A percentile compares a stretch with the other conserved stretches of the same genome.
Conservation (phyloP, 2,797 vertebrate genomes). For the Mormyrops attenuatus region DNA sequence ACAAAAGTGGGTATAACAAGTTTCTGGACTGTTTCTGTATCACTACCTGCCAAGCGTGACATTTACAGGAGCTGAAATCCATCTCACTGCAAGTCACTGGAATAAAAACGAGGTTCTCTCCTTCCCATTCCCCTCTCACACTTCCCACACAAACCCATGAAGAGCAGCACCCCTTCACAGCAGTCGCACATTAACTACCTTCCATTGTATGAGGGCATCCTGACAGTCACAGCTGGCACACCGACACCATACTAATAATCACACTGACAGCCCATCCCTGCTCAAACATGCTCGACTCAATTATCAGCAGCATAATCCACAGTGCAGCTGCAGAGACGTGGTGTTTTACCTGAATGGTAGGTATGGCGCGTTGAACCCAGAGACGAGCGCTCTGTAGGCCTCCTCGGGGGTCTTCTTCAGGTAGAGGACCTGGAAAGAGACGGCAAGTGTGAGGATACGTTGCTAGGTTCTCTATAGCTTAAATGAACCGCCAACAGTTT, state of each 20-base stretch:
- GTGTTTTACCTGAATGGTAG: conserved; percentile 85
- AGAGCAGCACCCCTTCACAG: background rate
- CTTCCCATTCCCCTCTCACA: background rate
- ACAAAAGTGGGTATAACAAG: background rate
- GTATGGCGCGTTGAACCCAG: conserved; percentile 83
- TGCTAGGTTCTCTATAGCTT: background rate
- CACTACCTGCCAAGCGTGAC: background rate
- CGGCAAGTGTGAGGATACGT: background rate
- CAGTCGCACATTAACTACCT: background rate
- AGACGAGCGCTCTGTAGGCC: conserved; percentile 77
- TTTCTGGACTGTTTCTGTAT: background rate
- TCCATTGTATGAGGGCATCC: background rate
- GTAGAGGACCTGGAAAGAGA: conserved; percentile 76
- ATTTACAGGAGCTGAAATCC: background rate
- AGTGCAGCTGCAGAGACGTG: background rate
- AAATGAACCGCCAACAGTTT: background rate
- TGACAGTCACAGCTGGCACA: background rate
- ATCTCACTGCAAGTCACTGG: background rate
- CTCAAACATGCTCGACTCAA: background rate
- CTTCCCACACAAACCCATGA: background rate
- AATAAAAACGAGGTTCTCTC: background rate
- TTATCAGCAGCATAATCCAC: background rate
- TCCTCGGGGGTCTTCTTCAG: conserved; percentile 95
- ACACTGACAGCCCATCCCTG: background rate
- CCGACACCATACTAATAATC: background rate